Evolutionary conservation across 2,888 invertebrate genomes (phyloP), one percentile per base, ranked within the genome.

Genomic region (Timema cristinae): DNA sequence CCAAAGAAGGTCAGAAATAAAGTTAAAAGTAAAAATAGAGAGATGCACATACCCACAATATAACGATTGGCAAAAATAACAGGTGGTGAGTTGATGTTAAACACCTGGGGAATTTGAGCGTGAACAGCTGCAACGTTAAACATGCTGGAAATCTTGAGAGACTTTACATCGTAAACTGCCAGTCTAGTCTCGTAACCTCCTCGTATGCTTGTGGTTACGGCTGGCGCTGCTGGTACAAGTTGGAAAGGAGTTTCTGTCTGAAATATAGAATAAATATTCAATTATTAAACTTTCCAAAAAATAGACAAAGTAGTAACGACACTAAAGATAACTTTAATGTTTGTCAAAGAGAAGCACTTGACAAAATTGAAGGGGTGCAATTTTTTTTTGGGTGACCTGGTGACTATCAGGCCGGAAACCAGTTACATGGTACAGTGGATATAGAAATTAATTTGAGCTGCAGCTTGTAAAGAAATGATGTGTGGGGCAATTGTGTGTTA

Each of bases 1-100:
- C 32, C 1, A 32, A 32, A 32, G 32, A 1, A 4, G 32, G 32
- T 32, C 32, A 32, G 32, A 32, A 32, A 32, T 32, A 32, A 32
- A 32, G 32, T 32, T 32, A 32, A 32, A 32, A 32, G 32, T 32
- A 32, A 32, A 32, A 1, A 32, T 32, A 32, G 1, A 32, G 15
- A 67, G 52, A 15, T 7, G 13, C 48, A 71, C 77, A 54, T 78
- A 84, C 85, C 85, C 16, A 91, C 85, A n/a, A 94, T 85, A 80
- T 92, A 93, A 77, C 93, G 89, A 79, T 91, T 93, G 10, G 92
- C 93, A 79, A 89, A 87, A 4, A 93, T 78, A 7, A 91, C 84
- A 0, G 95, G 93, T 67, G 89, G 87, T 71, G 87, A 85, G 69
- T 85, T 85, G 0, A 90, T 79, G 52, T 83, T 79, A 75, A 90